Base-by-base conservation (phyloP, 2,888 invertebrate species). In the Thera britannica region DNA sequence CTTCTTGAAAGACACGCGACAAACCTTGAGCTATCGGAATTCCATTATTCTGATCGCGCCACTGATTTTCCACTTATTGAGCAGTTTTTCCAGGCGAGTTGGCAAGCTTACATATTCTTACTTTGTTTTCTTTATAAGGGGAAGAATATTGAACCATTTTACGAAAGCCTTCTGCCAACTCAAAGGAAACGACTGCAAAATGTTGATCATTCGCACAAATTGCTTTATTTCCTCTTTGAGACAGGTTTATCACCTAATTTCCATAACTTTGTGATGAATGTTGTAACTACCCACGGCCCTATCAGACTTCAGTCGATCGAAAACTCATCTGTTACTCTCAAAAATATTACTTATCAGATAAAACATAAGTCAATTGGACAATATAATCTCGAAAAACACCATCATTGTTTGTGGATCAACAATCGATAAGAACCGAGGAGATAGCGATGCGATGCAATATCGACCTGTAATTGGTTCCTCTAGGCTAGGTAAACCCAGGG, bases 331-430 rank as follows among this genome's bases (percentile, higher is more conserved):
- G 76, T 72, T 75, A 79, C 75, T 75, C 77, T 74, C 79, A 75
- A 73, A 75, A 73, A 74, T 76, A 49, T 87, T 90, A n/a, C n/a
- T n/a, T n/a, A 90, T 90, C 91, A 77, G 89, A 90, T 90, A 90
- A 87, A 51, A 78, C 71, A 72, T 80, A 79, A 85, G 80, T 83
- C 81, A 80, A 89, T 87, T 87, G 86, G 75, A 81, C 79, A 78
- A 75, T 80, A 81, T 82, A 85, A 86, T 88, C 86, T 83, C 82
- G 69, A 78, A 75, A 80, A 83, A 83, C 72, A 77, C 57, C 67
- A 73, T 72, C 67, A 72, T 70, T 63, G 68, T 72, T 72, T 56
- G 34, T 62, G 67, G 63, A 68, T 72, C 66, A 71, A 61, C 61
- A 60, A 67, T 61, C 66, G 77, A 77, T 76, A 77, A 72, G 61